Conservation (phyloP, 2,797 vertebrate genomes). For the Lates japonicus region DNA sequence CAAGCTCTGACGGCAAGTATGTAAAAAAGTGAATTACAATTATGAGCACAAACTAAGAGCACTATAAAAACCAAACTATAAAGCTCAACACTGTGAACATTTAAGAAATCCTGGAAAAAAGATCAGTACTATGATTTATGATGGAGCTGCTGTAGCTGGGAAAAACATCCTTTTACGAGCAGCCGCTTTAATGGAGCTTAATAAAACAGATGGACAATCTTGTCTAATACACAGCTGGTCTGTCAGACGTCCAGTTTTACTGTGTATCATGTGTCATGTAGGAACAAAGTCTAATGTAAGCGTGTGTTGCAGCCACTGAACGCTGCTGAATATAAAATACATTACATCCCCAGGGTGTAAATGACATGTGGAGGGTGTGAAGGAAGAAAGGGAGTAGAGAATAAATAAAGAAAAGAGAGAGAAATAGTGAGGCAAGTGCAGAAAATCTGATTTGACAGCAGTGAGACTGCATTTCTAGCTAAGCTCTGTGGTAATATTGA, state of each 20-base stretch:
- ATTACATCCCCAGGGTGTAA: background rate
- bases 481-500: constrained; percentile 11
- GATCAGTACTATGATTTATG: background rate
- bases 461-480: background rate
- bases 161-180: background rate
- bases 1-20: too few species aligned
- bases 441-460: constrained; percentile 7
- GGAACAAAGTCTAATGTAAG: background rate
- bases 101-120: background rate
- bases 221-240: background rate
- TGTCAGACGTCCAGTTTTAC: background rate
- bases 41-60: too few species aligned
- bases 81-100: background rate
- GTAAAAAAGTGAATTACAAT: too few species aligned
- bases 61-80: too few species aligned
- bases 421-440: background rate
- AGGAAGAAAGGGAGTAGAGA: background rate
- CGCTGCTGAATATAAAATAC: background rate
- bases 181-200: background rate
- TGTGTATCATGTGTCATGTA: background rate
- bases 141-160: background rate
- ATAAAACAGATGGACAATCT: background rate
- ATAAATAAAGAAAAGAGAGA: background rate
- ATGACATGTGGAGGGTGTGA: background rate
- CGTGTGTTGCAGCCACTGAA: background rate